Evolutionary conservation across 2,113 vertebrate genomes (phyloP).

Genomic region (Sinocyclocheilus maitianheensis): DNA sequence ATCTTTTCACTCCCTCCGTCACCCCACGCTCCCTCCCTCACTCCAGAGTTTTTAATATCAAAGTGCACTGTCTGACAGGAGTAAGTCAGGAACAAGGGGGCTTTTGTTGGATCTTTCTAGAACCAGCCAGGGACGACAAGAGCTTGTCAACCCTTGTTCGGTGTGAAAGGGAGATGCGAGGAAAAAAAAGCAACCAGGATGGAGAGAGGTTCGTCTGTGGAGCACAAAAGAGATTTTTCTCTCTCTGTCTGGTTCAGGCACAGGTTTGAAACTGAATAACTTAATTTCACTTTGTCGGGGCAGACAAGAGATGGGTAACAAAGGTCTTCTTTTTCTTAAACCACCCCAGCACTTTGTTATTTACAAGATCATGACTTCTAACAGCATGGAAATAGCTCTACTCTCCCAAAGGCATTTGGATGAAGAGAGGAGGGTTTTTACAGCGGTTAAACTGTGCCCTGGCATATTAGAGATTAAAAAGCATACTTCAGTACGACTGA

Average conservation of each 20-base stretch:
- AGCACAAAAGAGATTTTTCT: slow-evolving; percentile 73
- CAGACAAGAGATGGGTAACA: slow-evolving; percentile 65
- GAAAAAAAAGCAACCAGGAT: slow-evolving; percentile 51
- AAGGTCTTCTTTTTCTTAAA: slow-evolving; percentile 70
- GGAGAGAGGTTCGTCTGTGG: slow-evolving; percentile 60
- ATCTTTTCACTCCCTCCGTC: slow-evolving; percentile 67
- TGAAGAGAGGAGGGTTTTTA: slow-evolving; percentile 40
- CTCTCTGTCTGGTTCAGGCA: slow-evolving; percentile 64
- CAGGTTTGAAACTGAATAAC: slow-evolving; percentile 75
- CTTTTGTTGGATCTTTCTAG: slow-evolving; percentile 68
- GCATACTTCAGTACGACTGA: slow-evolving; percentile 30
- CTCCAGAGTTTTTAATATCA: slow-evolving; percentile 80
- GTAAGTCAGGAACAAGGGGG: slow-evolving; percentile 62
- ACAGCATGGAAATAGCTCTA: slow-evolving; percentile 43
- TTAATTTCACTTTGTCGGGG: slow-evolving; percentile 73
- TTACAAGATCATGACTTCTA: slow-evolving; percentile 45
- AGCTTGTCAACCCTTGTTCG: slow-evolving; percentile 74
- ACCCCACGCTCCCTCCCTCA: slow-evolving; percentile 47
- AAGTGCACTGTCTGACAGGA: slow-evolving; percentile 77
- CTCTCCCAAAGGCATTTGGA: slow-evolving; percentile 32
- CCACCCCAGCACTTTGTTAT: slow-evolving; percentile 52
- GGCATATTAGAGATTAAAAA: slow-evolving; percentile 46
- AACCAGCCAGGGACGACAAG: slow-evolving; percentile 70
- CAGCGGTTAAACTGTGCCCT: slow-evolving; percentile 23
- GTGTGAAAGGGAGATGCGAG: slow-evolving; percentile 67